phyloP scores from a whole-genome alignment of 2,113 vertebrate species.

The Cacatua alba region DNA sequence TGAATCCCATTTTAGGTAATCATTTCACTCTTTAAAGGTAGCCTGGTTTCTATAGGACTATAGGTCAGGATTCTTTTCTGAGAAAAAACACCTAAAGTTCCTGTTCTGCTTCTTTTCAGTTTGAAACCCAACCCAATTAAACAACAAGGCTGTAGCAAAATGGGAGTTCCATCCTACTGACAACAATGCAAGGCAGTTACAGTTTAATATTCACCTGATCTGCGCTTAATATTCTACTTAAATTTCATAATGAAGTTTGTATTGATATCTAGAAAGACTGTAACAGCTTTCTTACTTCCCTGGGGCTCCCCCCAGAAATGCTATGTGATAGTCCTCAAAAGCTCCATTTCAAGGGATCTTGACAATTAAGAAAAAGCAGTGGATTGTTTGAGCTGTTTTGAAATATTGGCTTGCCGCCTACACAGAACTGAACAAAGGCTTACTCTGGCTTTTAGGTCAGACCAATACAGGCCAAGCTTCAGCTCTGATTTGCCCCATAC shows the following conservation, averaged over 20 bases:
- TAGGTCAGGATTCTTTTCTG: background rate
- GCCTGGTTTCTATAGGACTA: background rate
- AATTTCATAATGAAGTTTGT: conserved; percentile 8
- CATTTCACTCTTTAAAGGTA: background rate
- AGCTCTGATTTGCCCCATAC: conserved; percentile 84
- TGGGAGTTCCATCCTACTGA: background rate
- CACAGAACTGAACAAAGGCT: conserved; percentile 75
- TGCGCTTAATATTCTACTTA: background rate
- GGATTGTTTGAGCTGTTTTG: conserved; percentile 72
- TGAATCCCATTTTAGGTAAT: background rate
- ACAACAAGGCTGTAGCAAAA: background rate
- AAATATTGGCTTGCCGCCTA: conserved; percentile 79
- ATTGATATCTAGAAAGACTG: conserved; percentile 38
- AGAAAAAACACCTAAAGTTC: background rate
- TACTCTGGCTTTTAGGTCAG: conserved; percentile 73
- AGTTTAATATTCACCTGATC: background rate
- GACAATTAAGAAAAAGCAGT: conserved; percentile 73
- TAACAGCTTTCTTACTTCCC: conserved; percentile 41
- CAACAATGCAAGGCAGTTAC: background rate
- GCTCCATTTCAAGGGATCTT: conserved; percentile 61
- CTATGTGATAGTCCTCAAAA: conserved; percentile 54
- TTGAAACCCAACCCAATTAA: background rate
- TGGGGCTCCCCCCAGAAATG: background rate
- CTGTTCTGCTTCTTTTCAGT: background rate
- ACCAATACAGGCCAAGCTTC: conserved; percentile 60